These are phyloP conservation scores for Luperina testacea DNA, from an alignment of 2,888 invertebrate species.

Conservation along the genomic window DNA sequence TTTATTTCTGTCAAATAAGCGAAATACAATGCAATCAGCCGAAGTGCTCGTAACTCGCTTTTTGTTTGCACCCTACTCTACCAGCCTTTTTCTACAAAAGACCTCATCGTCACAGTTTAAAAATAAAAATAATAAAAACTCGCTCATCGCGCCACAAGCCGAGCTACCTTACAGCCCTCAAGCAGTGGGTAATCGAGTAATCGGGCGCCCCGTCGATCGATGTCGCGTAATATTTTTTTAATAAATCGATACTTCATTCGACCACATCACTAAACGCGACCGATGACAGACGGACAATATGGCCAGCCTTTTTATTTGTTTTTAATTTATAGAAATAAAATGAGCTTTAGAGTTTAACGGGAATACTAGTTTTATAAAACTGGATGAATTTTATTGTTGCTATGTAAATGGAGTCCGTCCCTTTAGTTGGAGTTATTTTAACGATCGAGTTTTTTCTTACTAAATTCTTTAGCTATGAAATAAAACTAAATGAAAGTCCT, in stretches of 20 bases:
- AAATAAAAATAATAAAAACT: slow-evolving; percentile 53
- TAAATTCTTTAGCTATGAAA: not conserved
- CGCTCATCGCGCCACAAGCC: slow-evolving; percentile 56
- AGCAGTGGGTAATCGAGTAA: slow-evolving; percentile 75
- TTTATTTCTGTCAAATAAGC: not conserved
- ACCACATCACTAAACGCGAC: slow-evolving; percentile 68
- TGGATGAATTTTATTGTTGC: slow-evolving; percentile 25
- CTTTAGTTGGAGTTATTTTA: slow-evolving; percentile 12
- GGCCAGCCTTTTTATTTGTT: slow-evolving; percentile 33
- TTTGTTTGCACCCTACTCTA: not conserved
- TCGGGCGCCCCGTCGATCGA: slow-evolving; percentile 74
- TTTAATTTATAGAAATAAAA: slow-evolving; percentile 49
- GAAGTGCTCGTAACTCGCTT: not conserved
- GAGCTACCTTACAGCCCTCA: slow-evolving; percentile 66
- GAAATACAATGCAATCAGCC: not conserved
- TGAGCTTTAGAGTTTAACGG: slow-evolving; percentile 45
- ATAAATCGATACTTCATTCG: slow-evolving; percentile 75
- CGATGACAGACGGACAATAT: slow-evolving; percentile 68
- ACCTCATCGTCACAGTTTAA: slow-evolving; percentile 3
- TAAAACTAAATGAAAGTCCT: slow-evolving; percentile 15
- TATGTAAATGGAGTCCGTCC: slow-evolving; percentile 14
- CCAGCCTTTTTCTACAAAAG: slow-evolving; percentile 7
- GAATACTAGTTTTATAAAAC: slow-evolving; percentile 49
- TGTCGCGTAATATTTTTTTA: slow-evolving; percentile 74
- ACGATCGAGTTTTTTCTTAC: slow-evolving; percentile 2